These are phyloP conservation scores for Cerastoderma edule DNA, from an alignment of 2,888 invertebrate genomes.

Conservation along the genomic window DNA sequence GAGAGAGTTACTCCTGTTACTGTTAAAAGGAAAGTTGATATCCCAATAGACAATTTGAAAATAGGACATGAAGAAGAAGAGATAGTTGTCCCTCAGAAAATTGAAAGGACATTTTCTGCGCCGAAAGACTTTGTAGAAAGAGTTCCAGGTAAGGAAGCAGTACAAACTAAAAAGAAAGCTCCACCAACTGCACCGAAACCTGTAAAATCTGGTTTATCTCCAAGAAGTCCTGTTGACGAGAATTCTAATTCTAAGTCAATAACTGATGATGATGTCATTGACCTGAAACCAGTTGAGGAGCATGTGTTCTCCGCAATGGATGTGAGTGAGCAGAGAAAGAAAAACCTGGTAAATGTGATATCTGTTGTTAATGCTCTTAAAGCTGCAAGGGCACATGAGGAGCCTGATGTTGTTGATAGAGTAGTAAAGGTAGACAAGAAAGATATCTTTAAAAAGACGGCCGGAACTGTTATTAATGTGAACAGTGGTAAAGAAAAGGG, in stretches of 20 bases:
- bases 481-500: background rate
- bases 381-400: conserved; percentile 37
- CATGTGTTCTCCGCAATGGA: conserved; percentile 55
- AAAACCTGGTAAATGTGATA: conserved; percentile 49
- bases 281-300: conserved; percentile 44
- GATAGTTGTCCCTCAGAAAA: conserved; percentile 54
- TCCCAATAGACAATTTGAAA: conserved; percentile 33
- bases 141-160: conserved; percentile 28
- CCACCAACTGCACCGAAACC: conserved; percentile 37
- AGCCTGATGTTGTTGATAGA: conserved; percentile 48
- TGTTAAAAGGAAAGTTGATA: conserved; percentile 42
- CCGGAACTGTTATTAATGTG: conserved; percentile 7
- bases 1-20: conserved; percentile 40
- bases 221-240: conserved; percentile 31
- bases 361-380: conserved; percentile 57
- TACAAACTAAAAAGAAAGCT: conserved; percentile 16
- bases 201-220: conserved; percentile 5
- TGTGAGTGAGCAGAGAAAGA: conserved; percentile 45
- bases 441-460: conserved; percentile 18
- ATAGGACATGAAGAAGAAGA: conserved; percentile 26
- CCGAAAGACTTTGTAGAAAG: conserved; percentile 29
- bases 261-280: background rate
- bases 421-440: conserved; percentile 27
- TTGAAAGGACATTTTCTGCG: conserved; percentile 47
- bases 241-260: conserved; percentile 12